Evolutionary conservation across 2,888 invertebrate genomes (phyloP).

Genomic region (Drosophila falleni): DNA sequence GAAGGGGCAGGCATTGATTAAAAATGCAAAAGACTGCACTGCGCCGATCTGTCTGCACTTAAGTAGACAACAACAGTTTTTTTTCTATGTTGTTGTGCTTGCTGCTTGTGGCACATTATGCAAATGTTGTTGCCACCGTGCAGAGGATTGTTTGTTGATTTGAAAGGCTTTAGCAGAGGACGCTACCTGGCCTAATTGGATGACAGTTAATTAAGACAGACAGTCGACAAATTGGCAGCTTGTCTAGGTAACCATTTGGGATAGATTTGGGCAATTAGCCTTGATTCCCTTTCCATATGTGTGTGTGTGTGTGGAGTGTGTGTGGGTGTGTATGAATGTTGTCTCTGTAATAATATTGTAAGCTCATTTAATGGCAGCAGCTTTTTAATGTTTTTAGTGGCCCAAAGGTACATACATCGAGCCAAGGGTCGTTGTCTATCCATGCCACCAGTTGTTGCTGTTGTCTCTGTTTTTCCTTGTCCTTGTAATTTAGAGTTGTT

Average conservation of each 20-base stretch:
- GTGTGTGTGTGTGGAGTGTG: slow-evolving; percentile 16
- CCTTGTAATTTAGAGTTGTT: slow-evolving; percentile 50
- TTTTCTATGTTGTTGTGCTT: neutral
- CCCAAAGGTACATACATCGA: slow-evolving; percentile 17
- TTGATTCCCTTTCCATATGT: slow-evolving; percentile 17
- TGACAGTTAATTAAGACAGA: slow-evolving; percentile 56
- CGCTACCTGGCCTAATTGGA: slow-evolving; percentile 59
- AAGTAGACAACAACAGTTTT: slow-evolving; percentile 31
- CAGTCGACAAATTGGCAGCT: slow-evolving; percentile 72
- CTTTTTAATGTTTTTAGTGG: slow-evolving; percentile 43
- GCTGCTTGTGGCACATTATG: slow-evolving; percentile 34
- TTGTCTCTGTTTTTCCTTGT: slow-evolving; percentile 24
- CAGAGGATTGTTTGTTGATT: slow-evolving; percentile 22
- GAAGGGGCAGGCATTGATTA: slow-evolving; percentile 54
- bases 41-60: slow-evolving; percentile 24
- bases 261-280: slow-evolving; percentile 73
- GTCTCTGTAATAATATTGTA: slow-evolving; percentile 24
- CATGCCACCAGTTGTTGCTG: slow-evolving; percentile 29
- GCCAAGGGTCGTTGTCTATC: slow-evolving; percentile 16
- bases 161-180: slow-evolving; percentile 16
- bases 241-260: slow-evolving; percentile 63
- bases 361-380: slow-evolving; percentile 20
- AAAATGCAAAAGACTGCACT: slow-evolving; percentile 73
- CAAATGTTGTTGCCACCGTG: slow-evolving; percentile 35
- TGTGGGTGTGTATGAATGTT: slow-evolving; percentile 13